Evolutionary conservation across 92 coral and sea anemone species (phyloP), one percentile per base, ranked within the genome.

Genomic region (Montipora capitata): DNA sequence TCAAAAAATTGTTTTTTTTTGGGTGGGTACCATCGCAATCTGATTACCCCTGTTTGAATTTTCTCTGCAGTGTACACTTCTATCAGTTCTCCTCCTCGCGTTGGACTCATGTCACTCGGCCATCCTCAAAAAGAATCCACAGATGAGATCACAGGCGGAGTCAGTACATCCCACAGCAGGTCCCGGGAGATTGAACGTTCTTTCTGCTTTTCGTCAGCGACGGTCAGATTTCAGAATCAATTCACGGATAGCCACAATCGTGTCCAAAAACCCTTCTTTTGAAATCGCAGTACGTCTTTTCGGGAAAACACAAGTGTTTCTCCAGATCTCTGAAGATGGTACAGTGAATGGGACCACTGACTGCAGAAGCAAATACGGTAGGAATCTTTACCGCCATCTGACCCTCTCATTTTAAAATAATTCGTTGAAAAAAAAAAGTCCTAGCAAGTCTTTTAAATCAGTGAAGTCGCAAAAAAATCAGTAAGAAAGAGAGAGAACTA

Each of bases 351-450:
- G 93, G 45, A 85, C 82, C 2, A 0, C 35, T 14, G 40, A 63
- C 71, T 90, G 93, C 78, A 18, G 39, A 51, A 85, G 84, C 27
- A 48, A 79, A 51, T 84, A 78, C 35, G 80, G 93, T 90, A 78
- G 38, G 90, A 57, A 3, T 48, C 5, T 17, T 16, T 73, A 16
- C 44, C 40, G n/a, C 40, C 10, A 40, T 10, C 14, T 13, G 17
- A 27, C 35, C 35, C 35, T 27, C 35, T 27, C 35, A 27, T 27
- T 27, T 27, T 27, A 27, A 27, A 27, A 27, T 27, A 27, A 27
- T 27, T 27, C 35, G 35, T 1, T 27, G 35, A 27, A 27, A 27
- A 27, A 27, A 27, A 27, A 27, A 27, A 27, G 35, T 27, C 35
- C 2, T 2, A 27, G 35, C 35, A 27, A 27, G 35, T 1, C 35